phyloP scores from a whole-genome alignment of 2,797 vertebrate species.

The Chrysolophus pictus region DNA sequence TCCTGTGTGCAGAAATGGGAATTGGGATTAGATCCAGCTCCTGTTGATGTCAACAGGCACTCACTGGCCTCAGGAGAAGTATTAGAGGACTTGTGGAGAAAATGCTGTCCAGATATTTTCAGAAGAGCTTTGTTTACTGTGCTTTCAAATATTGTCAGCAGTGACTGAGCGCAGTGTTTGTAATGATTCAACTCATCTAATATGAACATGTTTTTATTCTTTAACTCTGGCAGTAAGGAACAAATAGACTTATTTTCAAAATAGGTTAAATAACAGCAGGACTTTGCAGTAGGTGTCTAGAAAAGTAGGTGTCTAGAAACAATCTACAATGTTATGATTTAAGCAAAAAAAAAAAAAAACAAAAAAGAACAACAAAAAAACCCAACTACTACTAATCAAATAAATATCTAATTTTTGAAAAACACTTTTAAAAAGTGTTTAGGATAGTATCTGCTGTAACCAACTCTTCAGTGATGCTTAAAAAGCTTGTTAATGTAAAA shows the following conservation, averaged over 20 bases:
- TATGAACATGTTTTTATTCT: not conserved
- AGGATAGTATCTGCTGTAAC: not conserved
- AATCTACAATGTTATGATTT: not conserved
- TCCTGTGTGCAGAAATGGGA: not conserved
- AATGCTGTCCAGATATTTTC: not conserved
- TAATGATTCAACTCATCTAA: not conserved
- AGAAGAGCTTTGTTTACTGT: not conserved
- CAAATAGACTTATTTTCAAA: not conserved
- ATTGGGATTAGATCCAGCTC: not conserved
- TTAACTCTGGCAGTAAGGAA: not conserved
- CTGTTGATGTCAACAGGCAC: not conserved
- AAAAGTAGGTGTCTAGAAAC: not conserved
- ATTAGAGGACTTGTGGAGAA: not conserved
- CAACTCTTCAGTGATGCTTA: not conserved
- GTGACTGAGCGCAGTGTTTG: not conserved
- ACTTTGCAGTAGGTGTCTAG: not conserved
- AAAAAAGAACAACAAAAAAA: not conserved
- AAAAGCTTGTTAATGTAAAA: not conserved
- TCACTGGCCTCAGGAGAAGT: not conserved
- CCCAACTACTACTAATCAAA: not conserved
- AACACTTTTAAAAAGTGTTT: not conserved
- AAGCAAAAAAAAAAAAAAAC: not conserved
- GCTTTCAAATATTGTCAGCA: not conserved
- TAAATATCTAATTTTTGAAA: conserved; percentile 10
- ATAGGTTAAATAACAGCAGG: not conserved